phyloP scores from a whole-genome alignment of 2,797 vertebrate species.

The Protonibea diacanthus region DNA sequence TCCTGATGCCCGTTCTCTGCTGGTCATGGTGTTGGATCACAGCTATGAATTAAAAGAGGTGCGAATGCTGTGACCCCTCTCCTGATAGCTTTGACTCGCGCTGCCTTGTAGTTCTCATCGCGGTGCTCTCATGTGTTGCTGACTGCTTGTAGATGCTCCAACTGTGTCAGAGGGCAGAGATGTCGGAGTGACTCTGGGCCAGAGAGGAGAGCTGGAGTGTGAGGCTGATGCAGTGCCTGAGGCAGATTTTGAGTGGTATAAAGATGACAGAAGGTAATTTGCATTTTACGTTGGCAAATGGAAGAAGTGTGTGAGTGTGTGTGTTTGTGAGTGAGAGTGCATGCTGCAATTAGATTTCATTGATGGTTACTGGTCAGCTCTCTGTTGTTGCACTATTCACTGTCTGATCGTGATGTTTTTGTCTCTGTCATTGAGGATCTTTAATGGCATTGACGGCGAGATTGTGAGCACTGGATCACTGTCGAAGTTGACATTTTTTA shows the following conservation, averaged over 20 bases:
- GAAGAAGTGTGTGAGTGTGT: not conserved
- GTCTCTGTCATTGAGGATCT: constrained; percentile 72
- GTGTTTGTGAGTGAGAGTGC: not conserved
- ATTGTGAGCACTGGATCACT: constrained; percentile 89
- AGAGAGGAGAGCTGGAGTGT: constrained; percentile 93
- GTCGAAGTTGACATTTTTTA: constrained; percentile 95
- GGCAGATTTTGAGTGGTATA: constrained; percentile 97
- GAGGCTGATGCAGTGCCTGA: constrained; percentile 92
- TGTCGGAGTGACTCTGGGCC: constrained; percentile 92
- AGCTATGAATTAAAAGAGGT: not conserved
- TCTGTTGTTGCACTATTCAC: not conserved
- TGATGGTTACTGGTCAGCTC: constrained; percentile 14
- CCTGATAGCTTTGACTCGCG: constrained; percentile 15
- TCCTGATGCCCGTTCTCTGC: constrained; percentile 3
- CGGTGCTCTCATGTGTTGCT: constrained; percentile 36
- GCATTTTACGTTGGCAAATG: constrained; percentile 28
- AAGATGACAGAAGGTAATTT: constrained; percentile 94
- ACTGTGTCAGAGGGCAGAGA: constrained; percentile 94
- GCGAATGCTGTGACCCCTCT: not conserved
- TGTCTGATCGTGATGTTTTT: not conserved
- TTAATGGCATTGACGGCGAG: constrained; percentile 88
- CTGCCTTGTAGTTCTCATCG: constrained; percentile 30
- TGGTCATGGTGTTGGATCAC: not conserved
- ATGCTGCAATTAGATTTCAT: not conserved
- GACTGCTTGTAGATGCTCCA: constrained; percentile 87